Percentiles rank a stretch among this genome's conserved stretches.
phyloP scores from a whole-genome alignment of 35 echinoderm and acorn worm species.

The Apostichopus parvimensis region DNA sequence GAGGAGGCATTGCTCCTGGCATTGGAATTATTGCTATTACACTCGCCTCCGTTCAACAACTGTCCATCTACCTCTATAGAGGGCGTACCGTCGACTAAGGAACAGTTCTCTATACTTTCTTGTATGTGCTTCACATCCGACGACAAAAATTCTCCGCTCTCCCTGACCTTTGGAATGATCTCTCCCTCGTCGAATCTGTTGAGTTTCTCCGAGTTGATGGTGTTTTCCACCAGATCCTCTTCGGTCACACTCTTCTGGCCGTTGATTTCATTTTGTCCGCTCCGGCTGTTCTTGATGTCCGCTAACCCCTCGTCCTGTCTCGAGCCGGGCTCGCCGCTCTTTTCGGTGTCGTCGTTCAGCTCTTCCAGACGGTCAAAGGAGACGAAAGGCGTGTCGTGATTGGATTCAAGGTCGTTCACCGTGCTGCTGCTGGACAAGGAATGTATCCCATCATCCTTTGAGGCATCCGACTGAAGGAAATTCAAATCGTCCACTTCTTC shows the following conservation, averaged over 20 bases:
- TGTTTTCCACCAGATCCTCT: conserved; percentile 5
- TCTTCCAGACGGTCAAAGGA: not conserved
- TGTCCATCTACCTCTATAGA: not conserved
- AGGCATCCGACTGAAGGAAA: not conserved
- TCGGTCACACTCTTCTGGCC: not conserved
- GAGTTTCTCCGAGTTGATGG: conserved; percentile 3
- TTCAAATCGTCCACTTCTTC: not conserved
- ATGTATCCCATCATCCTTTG: conserved; percentile 49
- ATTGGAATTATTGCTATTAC: conserved; percentile 4
- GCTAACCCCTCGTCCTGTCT: not conserved
- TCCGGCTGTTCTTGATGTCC: not conserved
- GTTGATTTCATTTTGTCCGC: not conserved
- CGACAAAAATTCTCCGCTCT: not conserved
- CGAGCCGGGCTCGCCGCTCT: not conserved
- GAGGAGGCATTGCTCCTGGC: not conserved
- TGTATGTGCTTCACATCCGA: not conserved
- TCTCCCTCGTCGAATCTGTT: not conserved
- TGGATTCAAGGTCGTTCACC: not conserved
- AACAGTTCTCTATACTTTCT: not conserved
- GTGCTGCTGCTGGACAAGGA: conserved; percentile 47
- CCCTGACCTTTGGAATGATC: not conserved
- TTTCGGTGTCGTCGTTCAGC: not conserved
- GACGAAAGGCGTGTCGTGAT: not conserved
- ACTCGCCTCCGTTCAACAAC: not conserved
- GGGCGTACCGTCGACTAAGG: not conserved